These are phyloP conservation scores for Gorsachius goisagi DNA, from an alignment of 2,113 vertebrate genomes.

Conservation along the genomic window DNA sequence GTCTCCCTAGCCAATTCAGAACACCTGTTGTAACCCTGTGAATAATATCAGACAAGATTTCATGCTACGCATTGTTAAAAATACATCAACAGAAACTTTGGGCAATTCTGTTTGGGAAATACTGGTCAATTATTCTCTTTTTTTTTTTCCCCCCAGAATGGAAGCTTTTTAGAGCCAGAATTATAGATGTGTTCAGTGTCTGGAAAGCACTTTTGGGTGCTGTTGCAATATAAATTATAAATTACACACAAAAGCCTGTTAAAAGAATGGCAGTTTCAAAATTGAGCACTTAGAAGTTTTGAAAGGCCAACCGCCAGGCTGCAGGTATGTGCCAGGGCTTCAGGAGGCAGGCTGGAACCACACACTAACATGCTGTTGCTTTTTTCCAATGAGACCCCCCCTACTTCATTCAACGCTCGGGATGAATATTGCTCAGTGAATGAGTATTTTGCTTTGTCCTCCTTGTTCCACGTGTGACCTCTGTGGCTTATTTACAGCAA, in stretches of 20 bases:
- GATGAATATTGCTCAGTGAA: rapidly evolving
- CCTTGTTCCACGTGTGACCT: background rate
- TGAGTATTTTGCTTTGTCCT: background rate
- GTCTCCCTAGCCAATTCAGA: conserved; percentile 40
- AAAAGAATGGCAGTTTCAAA: background rate
- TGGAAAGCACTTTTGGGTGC: conserved; percentile 41
- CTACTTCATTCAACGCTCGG: background rate
- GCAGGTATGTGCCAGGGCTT: background rate
- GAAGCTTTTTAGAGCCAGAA: conserved; percentile 22
- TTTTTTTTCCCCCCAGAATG: background rate
- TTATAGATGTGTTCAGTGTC: background rate
- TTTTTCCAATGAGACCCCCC: background rate
- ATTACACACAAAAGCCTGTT: background rate
- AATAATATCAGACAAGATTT: background rate
- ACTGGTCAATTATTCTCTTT: background rate
- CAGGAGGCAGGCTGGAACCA: background rate
- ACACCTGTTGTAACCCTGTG: conserved; percentile 26
- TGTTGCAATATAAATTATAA: conserved; percentile 6
- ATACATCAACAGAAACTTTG: conserved; percentile 12
- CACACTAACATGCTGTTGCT: background rate
- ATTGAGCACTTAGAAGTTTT: background rate
- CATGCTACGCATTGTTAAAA: background rate
- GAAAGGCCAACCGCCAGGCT: background rate
- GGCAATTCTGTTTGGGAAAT: background rate
- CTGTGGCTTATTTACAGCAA: background rate